phyloP scores from a whole-genome alignment of 2,797 vertebrate species.

The Melanotaenia trifasciata region DNA sequence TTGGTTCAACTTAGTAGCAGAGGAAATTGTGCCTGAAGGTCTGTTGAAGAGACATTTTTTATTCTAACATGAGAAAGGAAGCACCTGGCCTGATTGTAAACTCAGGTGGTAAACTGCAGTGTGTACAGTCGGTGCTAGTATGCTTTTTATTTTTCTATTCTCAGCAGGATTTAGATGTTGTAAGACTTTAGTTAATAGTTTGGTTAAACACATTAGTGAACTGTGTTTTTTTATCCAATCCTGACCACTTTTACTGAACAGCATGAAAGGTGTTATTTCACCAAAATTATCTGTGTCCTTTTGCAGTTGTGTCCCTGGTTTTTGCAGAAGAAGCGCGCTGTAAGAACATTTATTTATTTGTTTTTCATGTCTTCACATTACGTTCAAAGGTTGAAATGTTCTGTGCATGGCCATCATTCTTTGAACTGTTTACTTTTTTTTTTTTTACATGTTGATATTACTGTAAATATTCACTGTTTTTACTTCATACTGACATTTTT shows the following conservation, averaged over 20 bases:
- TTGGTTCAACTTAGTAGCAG: no score
- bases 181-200: no score
- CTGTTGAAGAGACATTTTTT: no score
- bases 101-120: no score
- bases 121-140: no score
- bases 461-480: constrained; percentile 13
- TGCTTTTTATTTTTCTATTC: no score
- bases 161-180: no score
- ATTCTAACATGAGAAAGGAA: no score
- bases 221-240: no score
- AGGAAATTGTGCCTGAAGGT: no score
- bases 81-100: no score
- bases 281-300: constrained; percentile 32
- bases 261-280: neutral
- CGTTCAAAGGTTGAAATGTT: constrained; percentile 5
- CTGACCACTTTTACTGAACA: neutral
- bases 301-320: constrained; percentile 80
- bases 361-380: neutral
- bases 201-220: no score
- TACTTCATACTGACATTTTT: constrained; percentile 27
- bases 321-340: constrained; percentile 75
- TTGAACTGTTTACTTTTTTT: constrained; percentile 16
- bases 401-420: constrained; percentile 15
- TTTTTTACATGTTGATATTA: constrained; percentile 26
- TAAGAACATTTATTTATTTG: constrained; percentile 45